phyloP scores from a whole-genome alignment of 2,888 invertebrate species.

The Machimus atricapillus region DNA sequence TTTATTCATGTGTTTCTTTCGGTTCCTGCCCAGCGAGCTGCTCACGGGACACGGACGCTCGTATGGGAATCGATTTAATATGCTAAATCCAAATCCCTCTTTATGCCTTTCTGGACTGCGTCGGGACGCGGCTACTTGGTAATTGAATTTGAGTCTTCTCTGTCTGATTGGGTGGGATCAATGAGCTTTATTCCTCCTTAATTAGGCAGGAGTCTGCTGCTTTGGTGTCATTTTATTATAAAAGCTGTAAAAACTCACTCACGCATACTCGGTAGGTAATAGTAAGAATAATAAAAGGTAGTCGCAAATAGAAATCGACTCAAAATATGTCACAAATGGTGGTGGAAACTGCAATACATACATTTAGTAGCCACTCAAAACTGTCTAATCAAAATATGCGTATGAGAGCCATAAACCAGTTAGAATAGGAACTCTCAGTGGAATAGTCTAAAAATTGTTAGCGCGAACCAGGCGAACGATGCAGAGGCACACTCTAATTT shows the following conservation, averaged over 20 bases:
- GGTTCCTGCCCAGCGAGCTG: background rate
- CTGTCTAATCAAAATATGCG: too few species aligned
- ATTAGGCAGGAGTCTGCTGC: background rate
- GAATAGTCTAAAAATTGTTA: too few species aligned
- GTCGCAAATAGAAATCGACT: too few species aligned
- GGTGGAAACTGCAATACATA: too few species aligned
- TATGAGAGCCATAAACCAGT: too few species aligned
- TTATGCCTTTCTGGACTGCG: constrained; percentile 9
- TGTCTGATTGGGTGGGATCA: constrained; percentile 12
- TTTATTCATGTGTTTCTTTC: constrained; percentile 9
- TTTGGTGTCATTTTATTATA: background rate
- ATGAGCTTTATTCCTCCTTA: background rate
- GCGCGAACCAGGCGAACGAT: too few species aligned
- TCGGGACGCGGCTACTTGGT: constrained; percentile 1
- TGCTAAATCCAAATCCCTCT: constrained; percentile 34
- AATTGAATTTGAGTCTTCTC: background rate
- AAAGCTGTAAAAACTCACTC: background rate
- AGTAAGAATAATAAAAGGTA: too few species aligned
- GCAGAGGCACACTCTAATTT: too few species aligned
- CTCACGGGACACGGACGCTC: background rate
- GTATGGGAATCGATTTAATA: constrained; percentile 29
- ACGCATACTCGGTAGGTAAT: too few species aligned
- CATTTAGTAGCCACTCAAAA: too few species aligned
- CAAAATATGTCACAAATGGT: too few species aligned
- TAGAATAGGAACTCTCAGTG: too few species aligned